Base-by-base conservation (phyloP, 2,888 invertebrate genomes). In the Dendrolimus houi region DNA sequence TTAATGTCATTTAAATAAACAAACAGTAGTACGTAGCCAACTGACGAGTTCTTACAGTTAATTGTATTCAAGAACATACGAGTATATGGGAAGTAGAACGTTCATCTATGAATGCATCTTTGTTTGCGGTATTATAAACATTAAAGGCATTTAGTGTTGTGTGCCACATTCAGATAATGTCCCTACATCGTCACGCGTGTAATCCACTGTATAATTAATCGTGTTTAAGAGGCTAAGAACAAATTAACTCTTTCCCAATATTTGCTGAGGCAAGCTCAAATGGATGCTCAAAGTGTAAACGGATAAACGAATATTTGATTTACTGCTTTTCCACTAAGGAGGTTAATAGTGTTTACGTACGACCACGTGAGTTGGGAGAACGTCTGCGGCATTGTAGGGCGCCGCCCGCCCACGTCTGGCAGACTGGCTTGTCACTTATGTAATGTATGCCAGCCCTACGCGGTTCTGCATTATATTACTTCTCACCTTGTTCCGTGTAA, bases 381-480 rank as follows among this genome's bases (percentile, higher is more conserved):
- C 63, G 60, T 57, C 57, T 12, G 47, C 47, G 12, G 9, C 56
- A 63, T 66, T 67, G 69, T 69, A 78, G 81, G 79, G 77, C 80
- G 75, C 67, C 77, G 83, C 78, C 82, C 83, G 83, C 83, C 84
- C 77, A 80, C 84, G 68, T 57, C 54, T 64, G 61, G 57, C 63
- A 60, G 64, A 60, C 72, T 54, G 62, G 65, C 66, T 64, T 62
- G 69, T 60, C 67, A 61, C 67, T 83, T 83, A 80, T 73, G 72
- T 81, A 83, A 83, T 66, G 58, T 64, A 66, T 66, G 63, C 3
- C 47, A 63, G 60, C 70, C 69, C 70, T 70, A 68, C 69, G 65
- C 66, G 64, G 29, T 68, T 68, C 68, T 70, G 70, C 69, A 69
- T 69, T 66, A 68, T 47, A 47, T 47, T 47, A 72, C 70, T 74